Conservation (phyloP, 2,797 vertebrate genomes). For the Silurus lanzhouensis region DNA sequence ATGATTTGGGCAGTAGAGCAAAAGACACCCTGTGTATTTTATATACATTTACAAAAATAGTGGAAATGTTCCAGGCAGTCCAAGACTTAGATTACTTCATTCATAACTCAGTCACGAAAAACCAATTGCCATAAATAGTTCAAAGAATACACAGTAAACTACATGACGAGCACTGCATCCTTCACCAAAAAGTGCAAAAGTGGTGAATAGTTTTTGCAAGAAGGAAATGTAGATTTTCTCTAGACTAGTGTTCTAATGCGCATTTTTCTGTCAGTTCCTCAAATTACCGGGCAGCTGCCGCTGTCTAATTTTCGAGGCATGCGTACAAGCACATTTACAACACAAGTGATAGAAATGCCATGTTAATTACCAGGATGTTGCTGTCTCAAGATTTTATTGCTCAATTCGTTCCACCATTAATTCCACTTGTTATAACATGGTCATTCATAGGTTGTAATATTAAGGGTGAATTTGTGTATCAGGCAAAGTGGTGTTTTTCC, state of each 20-base stretch:
- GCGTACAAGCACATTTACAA: conserved; percentile 10
- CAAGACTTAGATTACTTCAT: neutral
- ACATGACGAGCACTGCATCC: neutral
- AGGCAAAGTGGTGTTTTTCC: neutral
- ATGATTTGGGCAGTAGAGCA: neutral
- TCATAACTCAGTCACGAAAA: neutral
- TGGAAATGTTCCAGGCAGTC: neutral
- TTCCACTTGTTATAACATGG: neutral
- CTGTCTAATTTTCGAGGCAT: neutral
- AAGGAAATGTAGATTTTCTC: neutral
- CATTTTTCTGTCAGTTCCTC: neutral
- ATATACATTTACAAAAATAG: neutral
- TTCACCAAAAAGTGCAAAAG: neutral
- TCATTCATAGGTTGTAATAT: neutral
- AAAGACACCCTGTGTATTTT: neutral
- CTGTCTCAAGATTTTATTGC: no score
- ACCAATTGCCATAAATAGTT: neutral
- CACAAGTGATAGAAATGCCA: neutral
- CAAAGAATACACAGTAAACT: neutral
- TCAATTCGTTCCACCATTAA: neutral
- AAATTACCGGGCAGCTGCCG: neutral
- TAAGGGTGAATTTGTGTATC: neutral
- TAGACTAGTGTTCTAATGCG: neutral
- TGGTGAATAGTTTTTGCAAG: neutral
- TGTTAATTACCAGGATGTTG: neutral